Conservation (phyloP, 2,888 invertebrate genomes). For the Callosobruchus maculatus region DNA sequence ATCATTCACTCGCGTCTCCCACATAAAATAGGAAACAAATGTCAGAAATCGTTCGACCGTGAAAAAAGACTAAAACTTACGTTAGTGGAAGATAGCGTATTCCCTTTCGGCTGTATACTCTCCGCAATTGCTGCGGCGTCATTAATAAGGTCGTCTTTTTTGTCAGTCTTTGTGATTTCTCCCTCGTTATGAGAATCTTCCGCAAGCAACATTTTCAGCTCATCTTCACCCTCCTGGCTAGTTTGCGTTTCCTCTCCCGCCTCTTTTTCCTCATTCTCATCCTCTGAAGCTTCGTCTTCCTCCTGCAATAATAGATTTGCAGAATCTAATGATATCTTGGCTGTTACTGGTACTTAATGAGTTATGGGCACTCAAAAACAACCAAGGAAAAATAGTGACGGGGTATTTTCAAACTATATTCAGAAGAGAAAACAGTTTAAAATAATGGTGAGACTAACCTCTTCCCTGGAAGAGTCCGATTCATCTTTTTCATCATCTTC, state of each 20-base stretch:
- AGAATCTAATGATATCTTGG: no score
- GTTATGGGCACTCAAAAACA: no score
- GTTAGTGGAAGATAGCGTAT: conserved; percentile 90
- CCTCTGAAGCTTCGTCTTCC: conserved; percentile 26
- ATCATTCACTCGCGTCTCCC: no score
- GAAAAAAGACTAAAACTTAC: conserved; percentile 49
- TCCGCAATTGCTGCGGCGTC: conserved; percentile 93
- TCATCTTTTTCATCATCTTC: conserved; percentile 58
- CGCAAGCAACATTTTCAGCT: conserved; percentile 55
- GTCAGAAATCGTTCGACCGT: no score
- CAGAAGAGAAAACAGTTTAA: no score
- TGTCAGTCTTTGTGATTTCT: conserved; percentile 45
- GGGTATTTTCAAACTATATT: no score
- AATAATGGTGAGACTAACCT: conserved; percentile 15
- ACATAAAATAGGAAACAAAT: no score
- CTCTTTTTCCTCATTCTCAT: conserved; percentile 37
- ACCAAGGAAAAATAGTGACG: no score
- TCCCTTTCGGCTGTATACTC: conserved; percentile 96
- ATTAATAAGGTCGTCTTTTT: conserved; percentile 73
- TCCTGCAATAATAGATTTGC: background rate
- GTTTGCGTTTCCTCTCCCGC: conserved; percentile 34
- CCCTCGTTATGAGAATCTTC: conserved; percentile 48
- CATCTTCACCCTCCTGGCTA: conserved; percentile 41
- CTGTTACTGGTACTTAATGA: no score
- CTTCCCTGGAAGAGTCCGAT: conserved; percentile 53